Conservation (phyloP, 2,888 invertebrate genomes). For the Bellardia bayeri region DNA sequence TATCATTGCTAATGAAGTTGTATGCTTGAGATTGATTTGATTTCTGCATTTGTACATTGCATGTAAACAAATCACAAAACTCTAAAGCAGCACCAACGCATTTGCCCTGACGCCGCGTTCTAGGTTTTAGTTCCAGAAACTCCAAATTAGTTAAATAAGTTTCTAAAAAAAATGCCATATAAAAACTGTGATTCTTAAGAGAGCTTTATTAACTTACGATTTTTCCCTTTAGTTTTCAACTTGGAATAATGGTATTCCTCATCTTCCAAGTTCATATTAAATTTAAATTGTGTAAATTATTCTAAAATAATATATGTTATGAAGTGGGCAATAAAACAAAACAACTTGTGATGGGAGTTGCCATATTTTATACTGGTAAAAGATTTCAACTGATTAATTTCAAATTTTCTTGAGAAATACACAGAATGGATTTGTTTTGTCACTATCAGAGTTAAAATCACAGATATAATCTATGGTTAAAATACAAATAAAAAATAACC, state of each 20-base stretch:
- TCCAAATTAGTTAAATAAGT: constrained; percentile 75
- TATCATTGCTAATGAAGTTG: constrained; percentile 84
- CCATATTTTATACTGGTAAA: no score
- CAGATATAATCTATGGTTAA: no score
- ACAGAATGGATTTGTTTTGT: no score
- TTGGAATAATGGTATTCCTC: constrained; percentile 40
- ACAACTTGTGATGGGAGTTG: no score
- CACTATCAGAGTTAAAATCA: no score
- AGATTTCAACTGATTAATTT: no score
- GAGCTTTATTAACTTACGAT: constrained; percentile 74
- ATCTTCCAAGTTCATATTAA: constrained; percentile 54
- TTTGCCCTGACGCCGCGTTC: constrained; percentile 58
- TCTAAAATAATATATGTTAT: background rate
- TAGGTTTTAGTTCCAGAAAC: constrained; percentile 75
- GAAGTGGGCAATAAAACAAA: no score
- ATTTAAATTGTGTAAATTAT: background rate
- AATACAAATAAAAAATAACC: no score
- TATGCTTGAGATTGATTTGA: background rate
- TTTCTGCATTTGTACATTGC: background rate
- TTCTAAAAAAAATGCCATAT: constrained; percentile 66
- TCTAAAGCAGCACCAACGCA: constrained; percentile 65
- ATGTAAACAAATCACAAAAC: constrained; percentile 8
- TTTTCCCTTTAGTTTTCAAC: constrained; percentile 75
- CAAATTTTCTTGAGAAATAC: no score
- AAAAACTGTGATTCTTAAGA: background rate